Evolutionary conservation across 37 sponge, comb jelly and placozoan species (phyloP), one percentile per base, ranked within the genome.

Genomic region (Bolinopsis microptera): DNA sequence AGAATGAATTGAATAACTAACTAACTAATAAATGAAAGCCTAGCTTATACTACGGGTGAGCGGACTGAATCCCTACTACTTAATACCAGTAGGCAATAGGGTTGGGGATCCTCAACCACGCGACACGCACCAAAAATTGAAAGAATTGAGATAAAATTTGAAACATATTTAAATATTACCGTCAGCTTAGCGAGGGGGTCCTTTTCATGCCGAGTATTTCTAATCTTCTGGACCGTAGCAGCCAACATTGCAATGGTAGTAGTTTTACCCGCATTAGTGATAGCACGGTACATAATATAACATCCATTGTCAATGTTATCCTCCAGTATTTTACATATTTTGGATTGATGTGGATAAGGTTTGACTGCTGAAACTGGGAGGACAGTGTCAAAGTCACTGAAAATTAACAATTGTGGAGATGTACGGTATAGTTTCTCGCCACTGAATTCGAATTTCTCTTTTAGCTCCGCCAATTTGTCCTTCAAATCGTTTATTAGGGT

Each of bases 261-360:
- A n/a, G 90, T 86, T 40, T 86, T 86, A 86, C 90, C 90, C 3
- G 90, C 90, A 86, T 86, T 86, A 86, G 90, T 86, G 13, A 86
- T 34, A 28, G 90, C 90, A 16, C 90, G 34, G 31, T 86, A 86
- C 90, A 86, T 38, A 0, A 86, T 38, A 40, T 86, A 86, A 39
- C 90, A 86, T 18, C 90, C 90, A 86, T 41, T 86, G 2, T 86
- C 90, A 28, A 86, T 0, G 22, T 39, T 41, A 39, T 41, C 35
- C 90, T 86, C 90, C 13, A 86, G 38, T 0, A 86, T 41, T 48
- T 86, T 38, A 39, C 90, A 86, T 5, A 86, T 26, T 39, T 38
- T 1, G 0, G 41, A 23, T 86, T 86, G 90, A 27, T 86, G 90
- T n/a, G 90, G 90, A 27, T 86, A 86, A 0, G 90, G 90, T 41